Conservation (phyloP, 2,797 vertebrate species). For the Sus cebifrons region DNA sequence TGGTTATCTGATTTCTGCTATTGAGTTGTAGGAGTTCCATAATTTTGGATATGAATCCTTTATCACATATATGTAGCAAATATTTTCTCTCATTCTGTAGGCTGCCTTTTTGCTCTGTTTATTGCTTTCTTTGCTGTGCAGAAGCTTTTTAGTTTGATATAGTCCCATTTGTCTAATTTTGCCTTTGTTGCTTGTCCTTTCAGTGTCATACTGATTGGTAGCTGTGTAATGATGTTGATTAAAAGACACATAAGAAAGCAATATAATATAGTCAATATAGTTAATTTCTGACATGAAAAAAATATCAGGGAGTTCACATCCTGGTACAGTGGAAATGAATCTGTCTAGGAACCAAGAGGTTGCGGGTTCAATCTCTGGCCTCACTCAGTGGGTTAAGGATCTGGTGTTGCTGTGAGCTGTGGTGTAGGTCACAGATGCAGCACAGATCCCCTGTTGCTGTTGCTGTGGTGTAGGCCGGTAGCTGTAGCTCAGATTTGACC, state of each 20-base stretch:
- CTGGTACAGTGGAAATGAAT: too few relatives aligned
- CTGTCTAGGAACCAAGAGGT: too few relatives aligned
- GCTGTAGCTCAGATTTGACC: too few relatives aligned
- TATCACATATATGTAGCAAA: neutral
- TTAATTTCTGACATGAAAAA: neutral
- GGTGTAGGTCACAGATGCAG: too few relatives aligned
- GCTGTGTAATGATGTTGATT: neutral
- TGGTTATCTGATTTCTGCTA: neutral
- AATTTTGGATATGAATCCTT: neutral
- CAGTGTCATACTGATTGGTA: neutral
- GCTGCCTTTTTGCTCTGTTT: neutral
- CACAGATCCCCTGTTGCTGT: too few relatives aligned
- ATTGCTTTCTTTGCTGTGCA: too few relatives aligned
- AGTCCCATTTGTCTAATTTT: neutral
- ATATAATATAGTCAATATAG: neutral
- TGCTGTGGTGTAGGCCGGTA: too few relatives aligned
- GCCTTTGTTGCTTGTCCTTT: neutral
- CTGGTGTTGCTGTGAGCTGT: too few relatives aligned
- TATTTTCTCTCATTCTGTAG: neutral
- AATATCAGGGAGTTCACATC: neutral
- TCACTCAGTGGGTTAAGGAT: too few relatives aligned
- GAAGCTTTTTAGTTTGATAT: too few relatives aligned
- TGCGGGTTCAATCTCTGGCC: too few relatives aligned
- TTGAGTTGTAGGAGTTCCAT: neutral
- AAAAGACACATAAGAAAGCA: constrained; percentile 6